These are phyloP conservation scores for Tubulanus polymorphus DNA, from an alignment of 2,888 invertebrate species.

Conservation along the genomic window DNA sequence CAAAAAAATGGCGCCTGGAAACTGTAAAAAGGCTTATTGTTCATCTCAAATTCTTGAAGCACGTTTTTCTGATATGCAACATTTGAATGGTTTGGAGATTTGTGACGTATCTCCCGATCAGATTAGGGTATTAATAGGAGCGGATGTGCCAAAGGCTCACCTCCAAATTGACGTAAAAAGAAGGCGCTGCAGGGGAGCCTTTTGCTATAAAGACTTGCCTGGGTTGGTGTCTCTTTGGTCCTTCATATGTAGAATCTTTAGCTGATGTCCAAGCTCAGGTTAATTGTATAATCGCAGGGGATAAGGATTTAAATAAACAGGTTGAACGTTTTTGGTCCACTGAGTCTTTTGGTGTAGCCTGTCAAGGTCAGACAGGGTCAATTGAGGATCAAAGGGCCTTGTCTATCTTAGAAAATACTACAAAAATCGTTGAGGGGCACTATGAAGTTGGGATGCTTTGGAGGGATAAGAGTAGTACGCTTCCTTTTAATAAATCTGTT, in stretches of 20 bases:
- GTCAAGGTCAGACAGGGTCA: neutral
- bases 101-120: conserved; percentile 1
- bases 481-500: neutral
- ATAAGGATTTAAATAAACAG: neutral
- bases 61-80: neutral
- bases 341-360: neutral
- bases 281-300: neutral
- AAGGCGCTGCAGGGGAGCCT: conserved; percentile 8
- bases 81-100: conserved; percentile 5
- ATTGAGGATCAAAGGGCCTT: neutral
- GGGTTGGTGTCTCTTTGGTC: conserved; percentile 16
- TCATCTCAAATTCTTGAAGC: too few species aligned
- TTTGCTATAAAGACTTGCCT: conserved; percentile 11
- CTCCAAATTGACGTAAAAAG: conserved; percentile 8
- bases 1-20: too few species aligned
- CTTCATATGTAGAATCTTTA: neutral
- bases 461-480: neutral
- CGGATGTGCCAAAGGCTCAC: conserved; percentile 4
- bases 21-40: too few species aligned
- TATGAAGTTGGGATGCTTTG: neutral
- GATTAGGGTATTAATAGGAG: conserved; percentile 9
- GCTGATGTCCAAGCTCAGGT: neutral
- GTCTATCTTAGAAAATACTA: neutral
- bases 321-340: neutral
- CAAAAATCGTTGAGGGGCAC: neutral